Conservation (phyloP, 2,797 vertebrate species). For the Agapornis canus region DNA sequence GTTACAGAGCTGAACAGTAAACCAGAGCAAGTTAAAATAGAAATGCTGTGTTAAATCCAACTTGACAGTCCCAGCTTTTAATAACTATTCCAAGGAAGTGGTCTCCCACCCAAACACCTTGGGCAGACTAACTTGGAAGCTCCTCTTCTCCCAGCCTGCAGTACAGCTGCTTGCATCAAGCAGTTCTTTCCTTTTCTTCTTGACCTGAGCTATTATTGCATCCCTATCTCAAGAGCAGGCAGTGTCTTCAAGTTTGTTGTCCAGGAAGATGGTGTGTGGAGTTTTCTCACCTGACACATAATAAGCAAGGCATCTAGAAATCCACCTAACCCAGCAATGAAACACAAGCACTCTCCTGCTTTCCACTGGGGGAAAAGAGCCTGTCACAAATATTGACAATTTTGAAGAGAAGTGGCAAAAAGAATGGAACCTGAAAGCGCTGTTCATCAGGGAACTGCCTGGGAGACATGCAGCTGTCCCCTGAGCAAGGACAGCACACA, state of each 20-base stretch:
- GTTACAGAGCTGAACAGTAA: background rate
- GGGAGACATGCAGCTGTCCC: background rate
- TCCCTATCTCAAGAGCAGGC: accelerated
- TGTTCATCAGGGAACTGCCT: background rate
- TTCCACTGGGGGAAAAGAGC: background rate
- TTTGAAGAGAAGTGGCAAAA: background rate
- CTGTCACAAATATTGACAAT: background rate
- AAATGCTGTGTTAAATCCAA: background rate
- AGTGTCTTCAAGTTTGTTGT: background rate
- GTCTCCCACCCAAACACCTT: conserved; percentile 10
- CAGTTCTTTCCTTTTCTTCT: background rate
- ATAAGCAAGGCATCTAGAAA: background rate
- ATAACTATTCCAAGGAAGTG: background rate
- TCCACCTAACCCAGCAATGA: background rate
- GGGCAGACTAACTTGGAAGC: background rate
- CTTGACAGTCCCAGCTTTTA: background rate
- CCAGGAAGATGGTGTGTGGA: background rate
- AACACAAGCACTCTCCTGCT: background rate
- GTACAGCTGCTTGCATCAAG: background rate
- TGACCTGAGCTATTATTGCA: background rate
- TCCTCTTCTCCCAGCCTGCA: background rate
- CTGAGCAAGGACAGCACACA: background rate
- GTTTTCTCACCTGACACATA: background rate
- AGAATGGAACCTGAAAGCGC: background rate
- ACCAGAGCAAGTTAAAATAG: background rate